Evolutionary conservation across 2,888 invertebrate species (phyloP).

Genomic region (Laspeyria flexula): DNA sequence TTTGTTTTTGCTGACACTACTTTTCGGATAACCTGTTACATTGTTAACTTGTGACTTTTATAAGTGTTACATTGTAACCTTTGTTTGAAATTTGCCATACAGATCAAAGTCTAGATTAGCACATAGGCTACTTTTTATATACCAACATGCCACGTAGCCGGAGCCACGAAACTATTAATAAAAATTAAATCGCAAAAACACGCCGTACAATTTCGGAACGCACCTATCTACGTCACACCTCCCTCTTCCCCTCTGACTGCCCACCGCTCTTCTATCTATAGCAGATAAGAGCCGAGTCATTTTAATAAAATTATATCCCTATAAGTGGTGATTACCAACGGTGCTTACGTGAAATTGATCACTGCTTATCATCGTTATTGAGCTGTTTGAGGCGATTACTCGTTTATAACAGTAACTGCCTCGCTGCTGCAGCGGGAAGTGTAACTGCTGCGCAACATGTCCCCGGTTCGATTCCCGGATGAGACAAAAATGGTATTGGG

Average conservation of each 20-base stretch:
- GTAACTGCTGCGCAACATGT: too few relatives aligned
- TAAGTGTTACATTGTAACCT: too few relatives aligned
- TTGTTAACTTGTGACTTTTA: too few relatives aligned
- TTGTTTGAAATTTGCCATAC: too few relatives aligned
- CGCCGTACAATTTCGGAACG: conserved; percentile 48
- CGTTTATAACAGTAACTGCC: background rate
- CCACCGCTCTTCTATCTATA: conserved; percentile 43
- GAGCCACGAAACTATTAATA: background rate
- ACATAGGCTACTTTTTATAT: too few relatives aligned
- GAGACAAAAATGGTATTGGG: too few relatives aligned
- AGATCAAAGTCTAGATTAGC: too few relatives aligned
- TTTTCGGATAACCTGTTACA: too few relatives aligned
- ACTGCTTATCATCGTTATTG: background rate
- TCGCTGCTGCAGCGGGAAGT: too few relatives aligned
- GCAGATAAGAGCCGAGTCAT: conserved; percentile 20
- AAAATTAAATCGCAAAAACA: background rate
- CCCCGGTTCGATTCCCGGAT: too few relatives aligned
- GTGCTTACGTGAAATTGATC: conserved; percentile 2
- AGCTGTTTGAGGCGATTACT: background rate
- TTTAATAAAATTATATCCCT: conserved; percentile 12
- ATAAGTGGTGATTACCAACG: conserved; percentile 2
- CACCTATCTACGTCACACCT: conserved; percentile 51
- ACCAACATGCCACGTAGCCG: too few relatives aligned
- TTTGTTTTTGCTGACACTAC: too few relatives aligned
- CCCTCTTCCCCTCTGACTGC: conserved; percentile 43